A percentile compares a stretch with the other conserved stretches of the same genome.
phyloP scores from a whole-genome alignment of 1,140 invertebrate species.

The Sogatella furcifera region DNA sequence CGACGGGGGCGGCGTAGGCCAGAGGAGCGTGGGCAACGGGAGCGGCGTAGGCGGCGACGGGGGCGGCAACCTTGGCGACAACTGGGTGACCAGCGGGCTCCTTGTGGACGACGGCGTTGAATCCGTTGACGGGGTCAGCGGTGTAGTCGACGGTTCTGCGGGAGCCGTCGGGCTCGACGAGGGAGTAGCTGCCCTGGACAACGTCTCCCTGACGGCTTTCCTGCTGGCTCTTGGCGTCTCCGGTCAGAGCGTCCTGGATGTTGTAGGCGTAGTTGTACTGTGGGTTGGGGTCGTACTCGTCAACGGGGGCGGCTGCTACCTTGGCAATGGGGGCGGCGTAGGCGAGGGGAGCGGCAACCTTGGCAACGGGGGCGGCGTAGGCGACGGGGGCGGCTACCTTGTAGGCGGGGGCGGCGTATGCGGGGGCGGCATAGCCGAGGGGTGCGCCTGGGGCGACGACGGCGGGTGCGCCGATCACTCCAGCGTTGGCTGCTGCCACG shows the following conservation, averaged over 20 bases:
- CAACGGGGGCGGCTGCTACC: not conserved
- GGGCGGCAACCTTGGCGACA: not conserved
- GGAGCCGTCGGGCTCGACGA: not conserved
- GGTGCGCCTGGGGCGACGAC: constrained; percentile 19
- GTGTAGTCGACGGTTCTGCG: not conserved
- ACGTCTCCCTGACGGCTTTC: not conserved
- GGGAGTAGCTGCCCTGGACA: not conserved
- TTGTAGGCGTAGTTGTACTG: not conserved
- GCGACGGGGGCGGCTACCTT: constrained; percentile 15
- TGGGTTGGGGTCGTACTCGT: not conserved
- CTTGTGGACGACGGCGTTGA: constrained; percentile 1
- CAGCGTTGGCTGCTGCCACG: constrained; percentile 26
- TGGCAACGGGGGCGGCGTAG: constrained; percentile 23
- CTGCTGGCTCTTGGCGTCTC: not conserved
- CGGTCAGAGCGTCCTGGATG: not conserved
- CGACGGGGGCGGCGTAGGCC: constrained; percentile 14
- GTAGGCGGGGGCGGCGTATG: constrained; percentile 10
- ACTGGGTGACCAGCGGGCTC: not conserved
- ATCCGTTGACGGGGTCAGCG: constrained; percentile 1
- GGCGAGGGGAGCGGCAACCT: constrained; percentile 33
- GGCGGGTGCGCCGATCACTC: constrained; percentile 22
- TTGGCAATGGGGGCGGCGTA: not conserved
- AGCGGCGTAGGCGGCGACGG: not conserved
- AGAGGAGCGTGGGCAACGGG: not conserved
- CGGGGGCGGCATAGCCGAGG: constrained; percentile 12